These are phyloP conservation scores for Balaeniceps rex DNA, from an alignment of 2,113 vertebrate species.

Conservation along the genomic window DNA sequence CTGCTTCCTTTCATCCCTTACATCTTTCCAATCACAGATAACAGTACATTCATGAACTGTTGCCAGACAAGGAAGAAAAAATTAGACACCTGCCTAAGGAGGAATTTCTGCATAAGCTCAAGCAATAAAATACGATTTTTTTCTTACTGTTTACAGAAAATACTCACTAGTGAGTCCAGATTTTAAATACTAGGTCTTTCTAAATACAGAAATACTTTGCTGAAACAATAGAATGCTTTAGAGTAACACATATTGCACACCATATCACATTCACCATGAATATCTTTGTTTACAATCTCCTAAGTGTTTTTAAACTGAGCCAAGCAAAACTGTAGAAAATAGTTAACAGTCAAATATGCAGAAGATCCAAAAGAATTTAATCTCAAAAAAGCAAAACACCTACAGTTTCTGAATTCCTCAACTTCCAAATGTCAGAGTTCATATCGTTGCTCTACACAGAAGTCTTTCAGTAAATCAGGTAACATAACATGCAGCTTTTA, in stretches of 20 bases:
- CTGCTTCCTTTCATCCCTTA: neutral
- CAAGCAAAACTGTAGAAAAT: neutral
- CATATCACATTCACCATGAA: neutral
- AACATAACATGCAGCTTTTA: neutral
- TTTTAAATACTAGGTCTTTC: neutral
- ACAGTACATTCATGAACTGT: neutral
- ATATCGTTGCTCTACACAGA: neutral
- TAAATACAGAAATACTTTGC: neutral
- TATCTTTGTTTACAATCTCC: neutral
- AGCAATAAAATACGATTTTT: neutral
- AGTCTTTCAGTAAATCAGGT: neutral
- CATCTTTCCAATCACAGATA: neutral
- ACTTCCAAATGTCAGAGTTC: neutral
- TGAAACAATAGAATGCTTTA: neutral
- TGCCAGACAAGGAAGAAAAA: neutral
- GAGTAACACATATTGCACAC: neutral
- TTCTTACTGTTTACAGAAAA: neutral
- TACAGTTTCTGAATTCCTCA: no score
- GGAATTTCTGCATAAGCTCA: neutral
- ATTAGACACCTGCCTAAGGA: neutral
- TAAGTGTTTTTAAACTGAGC: neutral
- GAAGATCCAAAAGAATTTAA: neutral
- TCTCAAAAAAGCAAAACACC: no score
- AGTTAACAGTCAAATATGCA: neutral
- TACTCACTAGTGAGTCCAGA: neutral